Evolutionary conservation across 1,140 invertebrate genomes (phyloP), one percentile per base, ranked within the genome.

Genomic region (Maconellicoccus hirsutus): DNA sequence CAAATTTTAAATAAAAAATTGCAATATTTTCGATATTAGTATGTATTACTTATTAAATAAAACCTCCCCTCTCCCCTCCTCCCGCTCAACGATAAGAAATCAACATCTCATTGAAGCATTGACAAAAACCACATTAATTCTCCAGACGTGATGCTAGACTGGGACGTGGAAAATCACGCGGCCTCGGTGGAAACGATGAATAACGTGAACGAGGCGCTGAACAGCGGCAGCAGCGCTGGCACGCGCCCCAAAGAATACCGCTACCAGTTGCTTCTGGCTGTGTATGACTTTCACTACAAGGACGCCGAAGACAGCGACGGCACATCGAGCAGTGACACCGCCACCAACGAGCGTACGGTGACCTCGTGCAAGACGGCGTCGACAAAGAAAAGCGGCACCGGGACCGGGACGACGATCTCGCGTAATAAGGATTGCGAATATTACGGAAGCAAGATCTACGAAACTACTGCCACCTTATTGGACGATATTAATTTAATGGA

Each of bases 351-450:
- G 25, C 61, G 61, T 23, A 26, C 61, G 1, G 4, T 66, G 8
- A 66, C 22, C 25, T 66, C 61, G 10, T 23, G 61, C 16, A 66
- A 66, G 16, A 66, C 22, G 2, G 22, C 25, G 3, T 66, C 61
- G 61, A 66, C 61, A 1, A 66, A 66, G 19, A 66, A 66, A 22
- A 66, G 61, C 16, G 61, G 61, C 19, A 66, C 61, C 21, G 61
- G 61, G 1, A 66, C 61, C 6, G 61, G 61, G 10, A 66, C 61
- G 21, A 66, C 61, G 7, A 66, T 66, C 10, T 66, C 61, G 3
- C 61, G 61, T 25, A 23, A 66, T 66, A 66, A 66, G 19, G 61
- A 66, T 66, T 66, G 61, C 61, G 61, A 66, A 66, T 66, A 66
- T 26, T 66, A 66, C 25, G 61, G 61, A 4, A 52, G 42, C 42